phyloP scores from a whole-genome alignment of 1,140 invertebrate species.

The Pseudomyrmex pallidus region DNA sequence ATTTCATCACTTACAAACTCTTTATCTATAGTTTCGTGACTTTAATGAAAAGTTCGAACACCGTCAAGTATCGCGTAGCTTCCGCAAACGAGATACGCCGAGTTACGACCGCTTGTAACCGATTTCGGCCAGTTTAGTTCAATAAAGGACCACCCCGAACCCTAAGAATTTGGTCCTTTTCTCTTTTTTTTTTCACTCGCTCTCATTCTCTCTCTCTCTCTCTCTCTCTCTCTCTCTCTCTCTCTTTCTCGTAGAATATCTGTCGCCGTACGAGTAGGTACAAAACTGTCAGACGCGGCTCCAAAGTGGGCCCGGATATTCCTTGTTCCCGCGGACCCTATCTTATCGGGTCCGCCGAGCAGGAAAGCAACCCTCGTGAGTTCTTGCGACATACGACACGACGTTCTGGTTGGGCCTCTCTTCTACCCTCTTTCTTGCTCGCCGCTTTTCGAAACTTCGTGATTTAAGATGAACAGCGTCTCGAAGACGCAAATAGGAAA shows the following conservation, averaged over 20 bases:
- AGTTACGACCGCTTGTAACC: slow-evolving; percentile 38
- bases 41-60: slow-evolving; percentile 65
- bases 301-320: slow-evolving; percentile 66
- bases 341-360: slow-evolving; percentile 73
- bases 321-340: slow-evolving; percentile 62
- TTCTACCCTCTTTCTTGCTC: background rate
- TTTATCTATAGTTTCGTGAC: slow-evolving; percentile 62
- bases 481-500: background rate
- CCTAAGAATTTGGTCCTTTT: slow-evolving; percentile 46
- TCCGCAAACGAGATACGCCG: slow-evolving; percentile 68
- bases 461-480: slow-evolving; percentile 68
- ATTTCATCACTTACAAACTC: slow-evolving; percentile 29
- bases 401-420: background rate
- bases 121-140: slow-evolving; percentile 21
- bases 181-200: background rate
- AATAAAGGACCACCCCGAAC: slow-evolving; percentile 63
- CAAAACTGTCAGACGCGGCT: slow-evolving; percentile 72
- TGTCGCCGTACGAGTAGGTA: slow-evolving; percentile 70
- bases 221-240: background rate
- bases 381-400: slow-evolving; percentile 50
- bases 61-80: slow-evolving; percentile 63
- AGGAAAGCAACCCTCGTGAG: slow-evolving; percentile 65
- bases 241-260: slow-evolving; percentile 57
- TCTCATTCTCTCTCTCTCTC: background rate
- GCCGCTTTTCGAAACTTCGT: slow-evolving; percentile 64